A percentile compares a stretch with the other conserved stretches of the same genome.
phyloP scores from a whole-genome alignment of 2,888 invertebrate genomes.

The Diachrysia chrysitis region DNA sequence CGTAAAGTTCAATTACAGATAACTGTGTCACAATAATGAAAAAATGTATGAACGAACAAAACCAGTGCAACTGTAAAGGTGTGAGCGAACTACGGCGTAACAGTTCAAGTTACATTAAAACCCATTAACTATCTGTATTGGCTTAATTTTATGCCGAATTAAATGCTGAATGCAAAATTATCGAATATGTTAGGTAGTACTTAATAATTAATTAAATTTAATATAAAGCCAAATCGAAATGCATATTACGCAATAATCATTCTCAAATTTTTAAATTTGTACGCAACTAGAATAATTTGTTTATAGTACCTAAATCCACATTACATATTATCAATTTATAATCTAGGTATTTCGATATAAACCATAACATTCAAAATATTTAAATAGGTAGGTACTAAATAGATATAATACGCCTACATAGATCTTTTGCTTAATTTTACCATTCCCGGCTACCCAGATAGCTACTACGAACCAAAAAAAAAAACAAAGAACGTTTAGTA shows the following conservation, averaged over 20 bases:
- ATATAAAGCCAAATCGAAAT: background rate
- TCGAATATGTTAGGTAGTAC: background rate
- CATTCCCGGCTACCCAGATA: background rate
- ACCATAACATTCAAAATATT: too few species aligned
- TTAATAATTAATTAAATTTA: background rate
- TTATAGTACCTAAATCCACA: background rate
- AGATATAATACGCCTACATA: background rate
- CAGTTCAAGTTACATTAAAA: background rate
- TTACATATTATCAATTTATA: too few species aligned
- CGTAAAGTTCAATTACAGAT: slow-evolving; percentile 77
- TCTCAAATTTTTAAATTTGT: background rate
- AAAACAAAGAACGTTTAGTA: background rate
- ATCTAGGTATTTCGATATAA: too few species aligned
- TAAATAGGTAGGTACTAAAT: too few species aligned
- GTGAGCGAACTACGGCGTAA: slow-evolving; percentile 19
- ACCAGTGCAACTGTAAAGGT: slow-evolving; percentile 34
- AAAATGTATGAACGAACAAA: slow-evolving; percentile 64
- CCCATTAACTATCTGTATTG: background rate
- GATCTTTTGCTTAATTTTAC: background rate
- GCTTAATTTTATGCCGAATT: background rate
- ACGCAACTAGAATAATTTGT: background rate
- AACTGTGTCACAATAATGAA: slow-evolving; percentile 77
- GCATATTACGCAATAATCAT: background rate
- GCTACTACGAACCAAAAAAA: background rate
- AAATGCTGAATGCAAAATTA: background rate